Evolutionary conservation across 1,140 invertebrate species (phyloP).

Genomic region (Thaumatotibia leucotreta): DNA sequence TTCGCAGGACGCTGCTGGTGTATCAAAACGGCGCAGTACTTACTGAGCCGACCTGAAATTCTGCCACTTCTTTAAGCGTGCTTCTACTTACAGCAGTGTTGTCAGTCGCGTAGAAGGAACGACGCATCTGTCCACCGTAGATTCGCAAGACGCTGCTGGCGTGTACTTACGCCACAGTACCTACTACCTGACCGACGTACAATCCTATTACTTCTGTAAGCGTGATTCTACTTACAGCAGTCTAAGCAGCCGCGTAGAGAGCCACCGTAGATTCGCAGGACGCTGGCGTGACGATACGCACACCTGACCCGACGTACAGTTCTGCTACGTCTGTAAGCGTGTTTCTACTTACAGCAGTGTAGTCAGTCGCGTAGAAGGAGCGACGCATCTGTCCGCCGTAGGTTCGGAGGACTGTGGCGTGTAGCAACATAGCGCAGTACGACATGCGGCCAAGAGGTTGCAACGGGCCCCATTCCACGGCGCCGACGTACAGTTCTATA

Average conservation of each 20-base stretch:
- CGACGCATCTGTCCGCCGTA: constrained; percentile 64
- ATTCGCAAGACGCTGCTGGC: constrained; percentile 60
- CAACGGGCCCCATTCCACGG: constrained; percentile 63
- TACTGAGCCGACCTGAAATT: no score
- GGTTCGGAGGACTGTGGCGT: constrained; percentile 59
- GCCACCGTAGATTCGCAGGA: no score
- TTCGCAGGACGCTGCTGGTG: no score
- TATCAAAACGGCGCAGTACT: no score
- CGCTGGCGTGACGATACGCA: no score
- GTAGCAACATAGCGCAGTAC: constrained; percentile 63
- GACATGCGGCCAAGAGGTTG: constrained; percentile 62
- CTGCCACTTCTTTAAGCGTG: no score
- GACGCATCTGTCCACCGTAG: constrained; percentile 62
- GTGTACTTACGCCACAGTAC: constrained; percentile 58
- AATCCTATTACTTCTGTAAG: no score
- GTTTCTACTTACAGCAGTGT: constrained; percentile 65
- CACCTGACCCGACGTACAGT: no score
- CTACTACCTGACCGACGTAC: constrained; percentile 58
- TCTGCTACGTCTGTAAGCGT: no score
- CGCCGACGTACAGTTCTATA: constrained; percentile 48
- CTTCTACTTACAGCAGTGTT: constrained; percentile 66
- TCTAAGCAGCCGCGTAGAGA: no score
- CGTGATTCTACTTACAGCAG: no score
- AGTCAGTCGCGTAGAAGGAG: constrained; percentile 65
- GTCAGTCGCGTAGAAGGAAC: constrained; percentile 64